Base-by-base conservation (phyloP, 2,113 vertebrate species). In the Turnix velox region DNA sequence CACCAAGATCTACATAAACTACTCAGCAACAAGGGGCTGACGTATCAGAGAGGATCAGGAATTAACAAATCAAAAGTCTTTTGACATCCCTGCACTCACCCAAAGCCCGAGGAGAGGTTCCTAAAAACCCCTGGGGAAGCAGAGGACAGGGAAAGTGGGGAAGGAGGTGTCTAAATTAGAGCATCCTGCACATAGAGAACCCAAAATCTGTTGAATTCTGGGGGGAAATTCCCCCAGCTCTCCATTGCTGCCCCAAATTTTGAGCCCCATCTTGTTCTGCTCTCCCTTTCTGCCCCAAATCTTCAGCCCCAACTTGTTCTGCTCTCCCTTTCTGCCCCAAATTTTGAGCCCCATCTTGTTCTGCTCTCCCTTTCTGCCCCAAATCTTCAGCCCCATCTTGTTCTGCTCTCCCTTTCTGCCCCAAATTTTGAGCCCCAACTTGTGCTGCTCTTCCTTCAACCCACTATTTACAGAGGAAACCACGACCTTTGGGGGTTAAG, bases 401-500 rank as follows among this genome's bases (percentile, higher is more conserved):
- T 7, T 37, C 68, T 27, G 27, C 31, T 45, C 67, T 12, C 58
- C 75, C 10, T 0, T 8, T n/a, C n/a, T n/a, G n/a, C n/a, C n/a
- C n/a, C n/a, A n/a, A n/a, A n/a, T 4, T 37, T 6, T 35, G 10
- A 43, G 23, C 43, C 45, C 49, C 3, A 1, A 5, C 24, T 23
- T 3, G 20, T 7, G 45, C 68, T 27, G 27, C 31, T 45, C 67
- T 12, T 65, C 75, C 10, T 0, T 8, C 39, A 48, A 20, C 74
- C 49, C 13, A 2, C 57, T 17, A 30, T 7, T 37, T 28, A 48
- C 27, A 33, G 0, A 33, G 11, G 24, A 7, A 40, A 75, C 52
- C 1, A 7, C 1, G 15, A n/a, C 37, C 13, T 5, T 51, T 31
- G 7, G 3, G 45, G 28, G n/a, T 4, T 4, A 17, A 39, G 11